Evolutionary conservation across 2,113 vertebrate genomes (phyloP), one percentile per base, ranked within the genome.

Genomic region (Rhinogobius similis): DNA sequence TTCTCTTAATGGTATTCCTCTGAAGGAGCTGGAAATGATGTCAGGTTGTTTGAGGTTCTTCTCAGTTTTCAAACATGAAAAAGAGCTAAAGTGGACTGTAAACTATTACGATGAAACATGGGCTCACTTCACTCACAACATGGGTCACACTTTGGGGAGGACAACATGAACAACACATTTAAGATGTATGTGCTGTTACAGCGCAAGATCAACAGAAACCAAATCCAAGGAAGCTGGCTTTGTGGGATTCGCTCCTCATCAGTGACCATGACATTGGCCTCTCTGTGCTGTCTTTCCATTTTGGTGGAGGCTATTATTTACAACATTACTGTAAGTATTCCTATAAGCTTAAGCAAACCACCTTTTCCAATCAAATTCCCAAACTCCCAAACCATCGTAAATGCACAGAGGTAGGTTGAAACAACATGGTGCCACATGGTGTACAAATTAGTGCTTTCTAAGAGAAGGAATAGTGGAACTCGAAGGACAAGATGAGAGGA

Each of bases 11-110:
- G 24, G 4, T 12, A 20, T 13, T 62, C 5, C 71, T 53, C 26
- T 68, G 63, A 61, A 41, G 13, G 55, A 56, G 70, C 76, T 62
- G 59, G 71, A 64, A 39, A 32, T 63, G 73, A 73, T 73, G 29
- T 61, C 27, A 59, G 39, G 23, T 67, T 32, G 71, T 80, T 67
- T 32, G 61, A 73, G 71, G 55, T 32, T 65, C 46, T 73, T 80
- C 83, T 86, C 84, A 53, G 76, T 77, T 88, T 84, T 79, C 81
- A 80, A 75, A 82, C 78, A 77, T 83, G 72, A 82, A 26, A 23
- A 26, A 84, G 82, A 66, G 12, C 61, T 69, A 36, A 6, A 46
- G 52, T 14, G 39, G 55, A 82, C 68, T 53, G 27, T 73, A 75
- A 81, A 79, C 66, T 56, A 68, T 68, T 72, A 81, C 61, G 27